Evolutionary conservation across 2,113 vertebrate genomes (phyloP), one percentile per base, ranked within the genome.

Genomic region (Turdus rufiventris): DNA sequence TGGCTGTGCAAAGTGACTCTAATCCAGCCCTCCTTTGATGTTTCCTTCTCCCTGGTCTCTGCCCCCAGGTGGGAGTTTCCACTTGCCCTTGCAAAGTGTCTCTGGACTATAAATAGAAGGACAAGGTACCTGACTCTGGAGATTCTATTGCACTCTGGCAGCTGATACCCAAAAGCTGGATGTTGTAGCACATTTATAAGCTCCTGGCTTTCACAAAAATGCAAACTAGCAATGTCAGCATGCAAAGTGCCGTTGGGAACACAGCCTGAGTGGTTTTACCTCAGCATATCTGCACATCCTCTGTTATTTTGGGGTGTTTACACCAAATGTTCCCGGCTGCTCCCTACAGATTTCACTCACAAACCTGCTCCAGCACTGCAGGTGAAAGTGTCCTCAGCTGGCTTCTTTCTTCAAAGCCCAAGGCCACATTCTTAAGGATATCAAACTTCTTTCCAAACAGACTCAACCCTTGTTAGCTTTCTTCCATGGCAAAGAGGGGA

Each of bases 61-160:
- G 72, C 50, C 61, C 2, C 0, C 7, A 63, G 47, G 60, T 65
- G 54, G 67, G 96, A 94, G 72, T 58, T 94, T 91, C 92, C 70
- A 61, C 40, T 92, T 1, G 9, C 43, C 84, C 84, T 71, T 66
- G 75, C 57, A 89, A 91, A 65, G 65, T 51, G 43, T 67, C 61
- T 86, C 61, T 1, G 2, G 21, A 48, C 48, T 94, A 93, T 71
- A 93, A 94, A 96, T 87, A 91, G 84, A 53, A 79, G 76, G 50
- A 48, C 0, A 1, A 95, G 89, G 87, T 94, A 91, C 89, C 73
- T 2, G 31, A 82, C 73, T 81, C 66, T 28, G 36, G 65, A 57
- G 73, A 42, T 95, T 74, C 42, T 6, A 5, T 91, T 93, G 87
- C 94, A 53, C 73, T 53, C 87, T 78, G 85, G 89, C 89, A 96